Conservation (phyloP, 2,797 vertebrate species). For the Acrocephalus scirpaceus region DNA sequence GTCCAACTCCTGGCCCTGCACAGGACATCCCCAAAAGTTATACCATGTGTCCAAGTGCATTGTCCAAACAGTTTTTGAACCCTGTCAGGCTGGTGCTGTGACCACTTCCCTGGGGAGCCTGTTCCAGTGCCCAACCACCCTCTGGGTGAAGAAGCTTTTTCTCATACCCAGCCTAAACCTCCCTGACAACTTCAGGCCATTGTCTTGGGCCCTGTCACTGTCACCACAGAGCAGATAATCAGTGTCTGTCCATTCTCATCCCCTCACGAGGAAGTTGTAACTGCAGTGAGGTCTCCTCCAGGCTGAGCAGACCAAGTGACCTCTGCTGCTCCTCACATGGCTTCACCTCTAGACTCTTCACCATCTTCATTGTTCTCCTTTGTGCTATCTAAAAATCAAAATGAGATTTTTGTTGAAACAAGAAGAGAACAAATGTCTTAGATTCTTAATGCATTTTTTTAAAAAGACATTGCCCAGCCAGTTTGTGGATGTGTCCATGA, state of each 20-base stretch:
- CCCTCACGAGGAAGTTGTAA: not conserved
- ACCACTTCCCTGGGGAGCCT: not conserved
- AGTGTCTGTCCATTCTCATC: not conserved
- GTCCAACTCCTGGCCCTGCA: not conserved
- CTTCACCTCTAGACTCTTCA: not conserved
- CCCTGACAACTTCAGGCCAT: not conserved
- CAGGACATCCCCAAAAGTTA: not conserved
- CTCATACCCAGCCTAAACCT: not conserved
- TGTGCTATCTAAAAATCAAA: not conserved
- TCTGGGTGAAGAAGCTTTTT: not conserved
- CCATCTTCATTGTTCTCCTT: not conserved
- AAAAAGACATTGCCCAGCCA: not conserved
- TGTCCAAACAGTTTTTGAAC: not conserved
- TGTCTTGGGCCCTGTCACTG: not conserved
- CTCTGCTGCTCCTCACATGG: not conserved
- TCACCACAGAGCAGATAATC: not conserved
- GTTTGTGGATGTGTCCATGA: not conserved
- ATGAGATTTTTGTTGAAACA: not conserved
- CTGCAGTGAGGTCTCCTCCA: not conserved
- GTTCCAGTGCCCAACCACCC: not conserved
- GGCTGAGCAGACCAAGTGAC: not conserved
- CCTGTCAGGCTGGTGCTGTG: not conserved
- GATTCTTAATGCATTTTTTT: not conserved
- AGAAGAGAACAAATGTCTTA: not conserved
- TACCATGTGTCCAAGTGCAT: accelerated